Evolutionary conservation across 1,140 invertebrate species (phyloP).

Genomic region (Diachasmimorpha longicaudata): DNA sequence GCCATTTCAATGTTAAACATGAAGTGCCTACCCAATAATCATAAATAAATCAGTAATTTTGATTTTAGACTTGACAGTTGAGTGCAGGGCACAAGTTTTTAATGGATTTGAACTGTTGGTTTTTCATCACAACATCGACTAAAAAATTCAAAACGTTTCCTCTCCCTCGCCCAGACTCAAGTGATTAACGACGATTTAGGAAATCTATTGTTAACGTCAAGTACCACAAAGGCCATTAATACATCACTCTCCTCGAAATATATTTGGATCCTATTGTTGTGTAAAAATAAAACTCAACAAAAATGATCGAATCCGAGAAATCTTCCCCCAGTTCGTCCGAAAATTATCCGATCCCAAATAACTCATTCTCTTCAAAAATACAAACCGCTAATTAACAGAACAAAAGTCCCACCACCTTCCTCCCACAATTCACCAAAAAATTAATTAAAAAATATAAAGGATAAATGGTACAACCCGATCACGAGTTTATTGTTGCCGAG

Average conservation of each 20-base stretch:
- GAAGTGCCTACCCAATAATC: too few relatives aligned
- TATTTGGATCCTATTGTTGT: background rate
- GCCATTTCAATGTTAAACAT: too few relatives aligned
- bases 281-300: background rate
- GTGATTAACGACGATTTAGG: background rate
- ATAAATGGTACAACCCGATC: background rate
- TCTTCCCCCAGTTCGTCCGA: too few relatives aligned
- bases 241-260: conserved; percentile 3
- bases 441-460: too few relatives aligned
- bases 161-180: background rate
- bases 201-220: background rate
- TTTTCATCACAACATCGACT: too few relatives aligned
- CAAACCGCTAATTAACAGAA: background rate
- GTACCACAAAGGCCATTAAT: background rate
- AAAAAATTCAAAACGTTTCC: background rate
- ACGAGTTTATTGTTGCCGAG: background rate
- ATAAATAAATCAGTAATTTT: too few relatives aligned
- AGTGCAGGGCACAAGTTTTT: too few relatives aligned
- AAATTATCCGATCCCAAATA: too few relatives aligned
- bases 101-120: too few relatives aligned
- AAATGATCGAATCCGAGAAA: too few relatives aligned
- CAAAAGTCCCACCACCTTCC: background rate
- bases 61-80: too few relatives aligned
- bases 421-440: background rate
- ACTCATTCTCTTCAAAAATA: too few relatives aligned